Percentiles rank a stretch among this genome's conserved stretches.
Evolutionary conservation across 2,113 vertebrate species (phyloP).

Genomic region (Tiliqua scincoides): DNA sequence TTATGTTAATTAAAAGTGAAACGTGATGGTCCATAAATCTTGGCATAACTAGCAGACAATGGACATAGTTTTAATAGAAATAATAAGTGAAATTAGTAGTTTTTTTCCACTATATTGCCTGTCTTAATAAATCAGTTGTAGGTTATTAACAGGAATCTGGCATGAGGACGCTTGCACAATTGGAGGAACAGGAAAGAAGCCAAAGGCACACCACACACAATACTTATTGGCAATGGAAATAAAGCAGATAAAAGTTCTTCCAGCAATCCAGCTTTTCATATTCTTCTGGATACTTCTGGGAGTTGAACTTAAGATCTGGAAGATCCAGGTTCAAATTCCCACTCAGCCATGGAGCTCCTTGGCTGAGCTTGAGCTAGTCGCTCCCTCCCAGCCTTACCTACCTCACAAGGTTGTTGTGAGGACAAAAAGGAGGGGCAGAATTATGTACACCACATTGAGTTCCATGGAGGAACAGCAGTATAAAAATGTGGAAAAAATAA

Average conservation of each 20-base stretch:
- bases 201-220: neutral
- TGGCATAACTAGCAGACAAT: neutral
- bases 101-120: fast-evolving
- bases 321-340: too few species aligned
- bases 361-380: too few species aligned
- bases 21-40: slow-evolving; percentile 16
- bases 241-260: slow-evolving; percentile 18
- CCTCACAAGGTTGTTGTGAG: too few species aligned
- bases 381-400: too few species aligned
- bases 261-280: slow-evolving; percentile 32
- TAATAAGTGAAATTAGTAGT: neutral
- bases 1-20: slow-evolving; percentile 48
- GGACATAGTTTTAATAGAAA: neutral
- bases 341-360: too few species aligned
- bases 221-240: slow-evolving; percentile 29
- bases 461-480: too few species aligned
- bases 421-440: too few species aligned
- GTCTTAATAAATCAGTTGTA: slow-evolving; percentile 27
- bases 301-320: too few species aligned
- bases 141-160: slow-evolving; percentile 42
- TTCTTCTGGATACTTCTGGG: slow-evolving; percentile 33
- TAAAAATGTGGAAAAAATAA: too few species aligned
- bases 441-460: too few species aligned
- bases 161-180: neutral
- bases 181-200: neutral